Conservation (phyloP, 1,140 invertebrate species). For the Eulimnadia texana region DNA sequence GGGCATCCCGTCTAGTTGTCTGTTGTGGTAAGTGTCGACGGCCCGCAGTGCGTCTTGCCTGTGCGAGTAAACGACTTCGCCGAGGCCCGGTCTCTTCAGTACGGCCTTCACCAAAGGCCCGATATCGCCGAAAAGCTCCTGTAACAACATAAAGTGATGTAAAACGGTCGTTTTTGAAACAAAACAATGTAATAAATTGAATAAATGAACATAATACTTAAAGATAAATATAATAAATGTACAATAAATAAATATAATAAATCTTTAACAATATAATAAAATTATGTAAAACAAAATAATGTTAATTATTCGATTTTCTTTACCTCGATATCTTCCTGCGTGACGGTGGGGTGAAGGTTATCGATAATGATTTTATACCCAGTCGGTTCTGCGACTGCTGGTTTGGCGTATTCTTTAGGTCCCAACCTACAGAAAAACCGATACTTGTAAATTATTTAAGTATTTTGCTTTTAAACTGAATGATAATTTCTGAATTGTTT, state of each 20-base stretch:
- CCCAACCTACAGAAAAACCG: constrained; percentile 1
- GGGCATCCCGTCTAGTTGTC: constrained; percentile 70
- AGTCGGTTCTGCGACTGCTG: constrained; percentile 18
- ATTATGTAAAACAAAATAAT: no score
- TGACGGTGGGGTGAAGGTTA: constrained; percentile 69
- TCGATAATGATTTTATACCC: constrained; percentile 44
- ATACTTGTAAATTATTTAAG: neutral
- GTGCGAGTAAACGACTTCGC: constrained; percentile 76
- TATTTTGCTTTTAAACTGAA: no score
- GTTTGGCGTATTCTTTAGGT: neutral
- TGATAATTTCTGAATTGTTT: no score
- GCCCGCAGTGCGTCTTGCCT: constrained; percentile 71
- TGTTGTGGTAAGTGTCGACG: constrained; percentile 79
- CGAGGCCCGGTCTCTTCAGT: constrained; percentile 67
- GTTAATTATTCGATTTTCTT: no score
- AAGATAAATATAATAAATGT: neutral
- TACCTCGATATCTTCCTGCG: constrained; percentile 74
- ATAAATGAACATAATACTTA: neutral
- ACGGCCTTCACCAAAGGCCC: constrained; percentile 67
- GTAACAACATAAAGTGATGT: constrained; percentile 12
- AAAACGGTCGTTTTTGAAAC: no score
- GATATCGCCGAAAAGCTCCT: constrained; percentile 85
- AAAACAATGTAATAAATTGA: no score
- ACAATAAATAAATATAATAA: constrained; percentile 10
- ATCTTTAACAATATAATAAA: constrained; percentile 20